These are phyloP conservation scores for Symphodus melops DNA, from an alignment of 2,113 vertebrate genomes.

Conservation along the genomic window DNA sequence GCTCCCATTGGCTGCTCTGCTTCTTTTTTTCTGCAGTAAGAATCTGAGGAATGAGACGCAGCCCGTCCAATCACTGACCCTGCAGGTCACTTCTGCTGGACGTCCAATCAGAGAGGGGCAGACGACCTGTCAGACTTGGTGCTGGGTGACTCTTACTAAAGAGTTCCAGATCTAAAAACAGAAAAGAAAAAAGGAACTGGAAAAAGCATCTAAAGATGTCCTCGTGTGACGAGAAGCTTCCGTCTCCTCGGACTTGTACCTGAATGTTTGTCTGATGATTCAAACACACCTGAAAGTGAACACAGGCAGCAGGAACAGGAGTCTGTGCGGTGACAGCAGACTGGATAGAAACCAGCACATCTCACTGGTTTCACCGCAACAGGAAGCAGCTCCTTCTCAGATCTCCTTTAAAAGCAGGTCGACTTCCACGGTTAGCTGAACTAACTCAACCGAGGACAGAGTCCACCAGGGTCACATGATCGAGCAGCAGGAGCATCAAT, in stretches of 20 bases:
- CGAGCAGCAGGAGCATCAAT: too few relatives aligned
- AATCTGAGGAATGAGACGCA: slow-evolving; percentile 33
- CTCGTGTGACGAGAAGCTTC: not conserved
- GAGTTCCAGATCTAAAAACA: not conserved
- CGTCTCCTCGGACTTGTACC: not conserved
- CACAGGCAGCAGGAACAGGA: not conserved
- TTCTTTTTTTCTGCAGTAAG: not conserved
- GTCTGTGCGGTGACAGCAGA: not conserved
- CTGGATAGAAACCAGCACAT: not conserved
- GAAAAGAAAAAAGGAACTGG: slow-evolving; percentile 3
- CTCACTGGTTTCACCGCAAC: slow-evolving; percentile 1
- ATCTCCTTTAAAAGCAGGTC: too few relatives aligned
- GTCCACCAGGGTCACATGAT: too few relatives aligned
- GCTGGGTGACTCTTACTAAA: too few relatives aligned
- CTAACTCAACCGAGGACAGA: too few relatives aligned
- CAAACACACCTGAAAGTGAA: not conserved
- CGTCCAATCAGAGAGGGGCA: too few relatives aligned
- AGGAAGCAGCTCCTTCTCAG: not conserved
- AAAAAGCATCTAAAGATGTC: not conserved
- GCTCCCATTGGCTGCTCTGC: not conserved
- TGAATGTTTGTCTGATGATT: not conserved
- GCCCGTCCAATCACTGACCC: not conserved
- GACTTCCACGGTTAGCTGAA: too few relatives aligned
- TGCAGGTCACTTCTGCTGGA: too few relatives aligned
- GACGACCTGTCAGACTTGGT: too few relatives aligned